Evolutionary conservation across 2,113 vertebrate genomes (phyloP).

Genomic region (Strigops habroptila): DNA sequence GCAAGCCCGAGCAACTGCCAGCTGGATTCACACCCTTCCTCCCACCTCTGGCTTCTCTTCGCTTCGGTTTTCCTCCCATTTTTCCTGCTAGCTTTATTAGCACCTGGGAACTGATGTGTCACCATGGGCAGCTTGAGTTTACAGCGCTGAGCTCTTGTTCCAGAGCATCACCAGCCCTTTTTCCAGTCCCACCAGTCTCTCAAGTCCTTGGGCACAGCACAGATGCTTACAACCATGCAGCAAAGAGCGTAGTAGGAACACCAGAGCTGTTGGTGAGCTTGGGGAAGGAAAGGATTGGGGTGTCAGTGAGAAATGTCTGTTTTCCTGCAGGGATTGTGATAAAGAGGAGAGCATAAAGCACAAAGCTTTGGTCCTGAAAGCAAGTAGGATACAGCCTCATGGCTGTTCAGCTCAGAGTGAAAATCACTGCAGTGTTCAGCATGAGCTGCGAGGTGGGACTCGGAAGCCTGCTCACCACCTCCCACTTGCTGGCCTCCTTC

Average conservation of each 20-base stretch:
- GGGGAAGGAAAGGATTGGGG: background rate
- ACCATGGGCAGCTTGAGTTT: accelerated
- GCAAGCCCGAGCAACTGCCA: background rate
- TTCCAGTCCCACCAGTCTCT: background rate
- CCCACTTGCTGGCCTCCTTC: background rate
- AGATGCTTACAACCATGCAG: accelerated
- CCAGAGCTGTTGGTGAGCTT: background rate
- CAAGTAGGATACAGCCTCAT: background rate
- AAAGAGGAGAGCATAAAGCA: background rate
- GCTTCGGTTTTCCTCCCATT: background rate
- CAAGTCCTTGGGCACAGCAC: background rate
- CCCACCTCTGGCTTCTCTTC: background rate
- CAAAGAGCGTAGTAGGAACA: accelerated
- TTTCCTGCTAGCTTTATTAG: background rate
- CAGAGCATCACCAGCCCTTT: background rate
- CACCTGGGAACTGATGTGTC: background rate
- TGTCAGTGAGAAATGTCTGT: background rate
- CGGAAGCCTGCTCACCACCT: background rate
- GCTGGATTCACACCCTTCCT: background rate
- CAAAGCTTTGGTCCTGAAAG: background rate
- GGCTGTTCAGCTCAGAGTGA: background rate
- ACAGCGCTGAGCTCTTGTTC: background rate
- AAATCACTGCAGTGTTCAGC: background rate
- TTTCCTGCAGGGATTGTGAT: background rate
- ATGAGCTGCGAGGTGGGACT: background rate